phyloP scores from a whole-genome alignment of 2,797 vertebrate species.

The Myotis myotis region DNA sequence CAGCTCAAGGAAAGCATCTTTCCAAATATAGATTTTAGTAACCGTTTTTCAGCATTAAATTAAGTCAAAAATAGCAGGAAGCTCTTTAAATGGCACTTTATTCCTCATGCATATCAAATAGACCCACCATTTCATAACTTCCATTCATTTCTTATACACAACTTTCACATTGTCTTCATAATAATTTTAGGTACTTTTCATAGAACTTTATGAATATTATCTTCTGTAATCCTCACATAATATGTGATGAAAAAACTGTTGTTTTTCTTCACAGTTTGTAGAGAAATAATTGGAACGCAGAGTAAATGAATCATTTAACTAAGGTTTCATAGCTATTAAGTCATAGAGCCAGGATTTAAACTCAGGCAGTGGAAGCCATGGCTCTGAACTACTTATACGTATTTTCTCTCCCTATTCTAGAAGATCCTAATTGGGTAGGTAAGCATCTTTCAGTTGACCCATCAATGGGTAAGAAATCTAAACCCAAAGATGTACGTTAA shows the following conservation, averaged over 20 bases:
- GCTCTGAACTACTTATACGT: background rate
- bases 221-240: background rate
- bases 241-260: background rate
- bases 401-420: background rate
- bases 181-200: slow-evolving; percentile 25
- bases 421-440: background rate
- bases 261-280: background rate
- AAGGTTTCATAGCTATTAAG: background rate
- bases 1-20: background rate
- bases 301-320: background rate
- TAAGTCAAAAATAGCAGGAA: background rate
- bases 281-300: background rate
- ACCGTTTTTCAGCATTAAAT: background rate
- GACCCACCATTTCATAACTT: background rate
- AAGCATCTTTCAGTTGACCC: background rate
- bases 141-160: background rate
- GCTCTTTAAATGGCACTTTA: background rate
- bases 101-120: background rate
- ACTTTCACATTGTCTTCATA: slow-evolving; percentile 5
- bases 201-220: background rate
- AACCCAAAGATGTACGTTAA: background rate
- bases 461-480: background rate
- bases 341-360: background rate
- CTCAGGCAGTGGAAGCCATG: background rate
- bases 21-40: background rate